Evolutionary conservation across 2,797 vertebrate genomes (phyloP), one percentile per base, ranked within the genome.

Genomic region (Sebastes nivosus): DNA sequence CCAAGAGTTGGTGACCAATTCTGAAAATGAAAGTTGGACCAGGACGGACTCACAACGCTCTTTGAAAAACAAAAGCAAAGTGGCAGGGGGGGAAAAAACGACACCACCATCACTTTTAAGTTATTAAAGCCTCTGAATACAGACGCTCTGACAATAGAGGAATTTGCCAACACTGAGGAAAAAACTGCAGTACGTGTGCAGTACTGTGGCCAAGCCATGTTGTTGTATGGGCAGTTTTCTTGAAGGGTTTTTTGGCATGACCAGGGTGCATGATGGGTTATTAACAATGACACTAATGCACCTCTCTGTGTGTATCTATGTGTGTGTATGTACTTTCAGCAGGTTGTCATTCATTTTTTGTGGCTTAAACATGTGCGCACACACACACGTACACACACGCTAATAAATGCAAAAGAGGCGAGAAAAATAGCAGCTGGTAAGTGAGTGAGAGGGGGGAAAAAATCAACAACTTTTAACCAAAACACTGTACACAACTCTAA

Each of bases 401-500:
- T 80, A 87, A 87, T 87, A 76, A 80, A 83, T 91, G 75, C 87
- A 88, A 87, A 92, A 82, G 83, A 3, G 81, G 54, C 0, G 67
- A 93, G 72, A 84, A 71, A 85, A 42, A 92, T 88, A 92, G 92
- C 93, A 96, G 93, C 87, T 88, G 94, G 85, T 88, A 95, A 85
- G 91, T 93, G 92, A 95, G 87, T 90, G 84, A 85, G 38, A 59
- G 87, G 80, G 52, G 57, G 75, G 71, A 46, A 75, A 86, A 92
- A 91, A 94, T 91, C 93, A 94, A 90, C 94, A 96, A 95, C 92
- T 94, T 97, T 96, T 95, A 92, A 94, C 90, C 92, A 94, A 93
- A 96, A 94, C 93, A 94, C 67, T 95, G 79, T 95, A 96, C 95
- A 97, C 94, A 97, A 96, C 93, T 94, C 93, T 87, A 97, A 96